A percentile compares a stretch with the other conserved stretches of the same genome.
phyloP scores from a whole-genome alignment of 1,140 invertebrate genomes.

The Drosophila busckii region DNA sequence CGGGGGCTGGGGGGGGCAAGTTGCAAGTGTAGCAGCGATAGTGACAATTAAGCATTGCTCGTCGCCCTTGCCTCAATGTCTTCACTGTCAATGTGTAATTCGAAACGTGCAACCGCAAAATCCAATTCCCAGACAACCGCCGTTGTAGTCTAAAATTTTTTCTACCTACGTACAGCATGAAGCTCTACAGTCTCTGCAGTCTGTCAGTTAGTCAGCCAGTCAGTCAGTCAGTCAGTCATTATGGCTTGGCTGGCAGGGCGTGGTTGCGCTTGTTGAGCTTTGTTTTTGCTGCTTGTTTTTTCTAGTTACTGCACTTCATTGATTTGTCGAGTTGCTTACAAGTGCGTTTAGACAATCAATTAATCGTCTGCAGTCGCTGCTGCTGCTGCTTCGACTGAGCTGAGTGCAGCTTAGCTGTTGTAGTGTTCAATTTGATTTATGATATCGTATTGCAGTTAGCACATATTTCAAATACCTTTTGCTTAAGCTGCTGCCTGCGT shows the following conservation, averaged over 20 bases:
- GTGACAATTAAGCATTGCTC: constrained; percentile 70
- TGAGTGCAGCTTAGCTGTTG: constrained; percentile 19
- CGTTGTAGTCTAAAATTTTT: constrained; percentile 5
- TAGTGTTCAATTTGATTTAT: constrained; percentile 66
- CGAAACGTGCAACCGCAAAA: constrained; percentile 75
- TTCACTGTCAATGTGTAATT: constrained; percentile 73
- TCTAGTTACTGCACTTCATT: constrained; percentile 74
- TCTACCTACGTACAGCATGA: constrained; percentile 26
- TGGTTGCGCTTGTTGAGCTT: constrained; percentile 12
- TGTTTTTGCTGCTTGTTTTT: constrained; percentile 54
- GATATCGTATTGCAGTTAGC: constrained; percentile 51
- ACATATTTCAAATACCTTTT: constrained; percentile 48
- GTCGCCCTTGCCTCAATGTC: constrained; percentile 28
- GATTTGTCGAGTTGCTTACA: constrained; percentile 73
- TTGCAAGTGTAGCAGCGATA: constrained; percentile 47
- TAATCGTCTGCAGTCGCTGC: constrained; percentile 63
- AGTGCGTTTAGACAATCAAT: constrained; percentile 77
- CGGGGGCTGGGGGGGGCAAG: too few relatives aligned
- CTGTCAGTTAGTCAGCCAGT: too few relatives aligned
- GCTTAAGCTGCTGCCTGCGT: too few relatives aligned
- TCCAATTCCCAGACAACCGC: constrained; percentile 69
- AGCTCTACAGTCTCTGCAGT: constrained; percentile 9
- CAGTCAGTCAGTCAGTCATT: too few relatives aligned
- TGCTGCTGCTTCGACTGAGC: constrained; percentile 13
- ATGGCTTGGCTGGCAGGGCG: constrained; percentile 12